phyloP scores from a whole-genome alignment of 2,113 vertebrate genomes.

The Pterocles orientalis region DNA sequence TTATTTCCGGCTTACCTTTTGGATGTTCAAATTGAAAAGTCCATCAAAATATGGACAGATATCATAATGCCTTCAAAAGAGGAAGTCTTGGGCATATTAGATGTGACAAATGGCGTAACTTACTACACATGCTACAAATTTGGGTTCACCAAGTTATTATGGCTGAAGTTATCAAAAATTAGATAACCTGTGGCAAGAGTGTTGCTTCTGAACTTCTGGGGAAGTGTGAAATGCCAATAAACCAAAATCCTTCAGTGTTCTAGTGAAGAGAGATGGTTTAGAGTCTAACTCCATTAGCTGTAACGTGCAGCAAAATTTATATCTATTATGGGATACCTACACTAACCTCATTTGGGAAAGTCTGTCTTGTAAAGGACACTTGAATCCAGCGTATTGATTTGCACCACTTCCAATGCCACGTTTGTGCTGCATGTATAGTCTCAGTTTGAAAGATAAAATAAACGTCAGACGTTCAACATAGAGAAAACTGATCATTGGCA shows the following conservation, averaged over 20 bases:
- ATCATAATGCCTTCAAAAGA: background rate
- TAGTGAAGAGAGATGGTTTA: background rate
- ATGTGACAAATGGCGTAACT: background rate
- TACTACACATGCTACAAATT: background rate
- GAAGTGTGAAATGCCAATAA: background rate
- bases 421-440: background rate
- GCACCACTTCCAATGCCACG: background rate
- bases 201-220: background rate
- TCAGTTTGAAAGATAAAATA: background rate
- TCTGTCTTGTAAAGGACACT: background rate
- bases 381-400: background rate
- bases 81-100: background rate
- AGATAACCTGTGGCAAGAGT: background rate
- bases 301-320: background rate
- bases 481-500: background rate
- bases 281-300: background rate
- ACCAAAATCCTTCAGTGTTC: background rate
- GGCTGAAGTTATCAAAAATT: background rate
- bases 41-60: background rate
- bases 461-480: background rate
- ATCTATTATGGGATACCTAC: background rate
- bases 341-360: background rate
- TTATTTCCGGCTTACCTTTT: background rate
- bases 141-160: background rate
- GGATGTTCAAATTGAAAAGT: slow-evolving; percentile 4